Evolutionary conservation across 2,888 invertebrate genomes (phyloP), one percentile per base, ranked within the genome.

Genomic region (Chrysomela aeneicollis): DNA sequence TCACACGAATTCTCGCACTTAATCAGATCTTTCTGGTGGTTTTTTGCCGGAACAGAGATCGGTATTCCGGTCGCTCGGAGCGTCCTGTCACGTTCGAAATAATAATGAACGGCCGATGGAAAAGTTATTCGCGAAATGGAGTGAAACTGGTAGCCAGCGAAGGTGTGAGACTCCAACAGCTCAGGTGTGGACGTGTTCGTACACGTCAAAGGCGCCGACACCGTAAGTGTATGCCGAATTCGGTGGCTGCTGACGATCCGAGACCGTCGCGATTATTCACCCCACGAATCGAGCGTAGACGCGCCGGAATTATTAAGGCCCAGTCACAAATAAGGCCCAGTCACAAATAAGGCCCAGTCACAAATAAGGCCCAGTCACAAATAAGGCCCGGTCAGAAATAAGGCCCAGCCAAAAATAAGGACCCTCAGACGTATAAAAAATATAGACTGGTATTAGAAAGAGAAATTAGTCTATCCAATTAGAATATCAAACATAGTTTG

Each of bases 161-260:
- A 78, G 77, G 78, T 78, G 78, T 78, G 77, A 77, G 75, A 74
- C 71, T 76, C 73, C 72, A 76, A 75, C 77, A 72, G 74, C 73
- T 77, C 74, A 77, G 77, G 77, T 77, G 78, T 76, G 77, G 78
- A 77, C 77, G 73, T 77, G 77, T 78, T 69, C 67, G 68, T 57
- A 61, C 67, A 61, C 61, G 73, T 72, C 73, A 74, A 76, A 75
- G 74, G 66, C 50, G 63, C 75, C 75, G 76, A 71, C 74, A 63
- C 30, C 60, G 63, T 64, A 60, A 66, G 66, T 65, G 60, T 68
- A 63, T 53, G 62, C 62, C 66, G 66, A 63, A 57, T 58, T 46
- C 57, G 30, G 22, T 46, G 57, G 26, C n/a, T n/a, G 37, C 53
- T 54, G 32, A 54, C 53, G 53, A 54, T n/a, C 53, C 19, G 35